Percentiles rank a stretch among this genome's conserved stretches.
phyloP scores from a whole-genome alignment of 2,797 vertebrate species.

The Luscinia megarhynchos region DNA sequence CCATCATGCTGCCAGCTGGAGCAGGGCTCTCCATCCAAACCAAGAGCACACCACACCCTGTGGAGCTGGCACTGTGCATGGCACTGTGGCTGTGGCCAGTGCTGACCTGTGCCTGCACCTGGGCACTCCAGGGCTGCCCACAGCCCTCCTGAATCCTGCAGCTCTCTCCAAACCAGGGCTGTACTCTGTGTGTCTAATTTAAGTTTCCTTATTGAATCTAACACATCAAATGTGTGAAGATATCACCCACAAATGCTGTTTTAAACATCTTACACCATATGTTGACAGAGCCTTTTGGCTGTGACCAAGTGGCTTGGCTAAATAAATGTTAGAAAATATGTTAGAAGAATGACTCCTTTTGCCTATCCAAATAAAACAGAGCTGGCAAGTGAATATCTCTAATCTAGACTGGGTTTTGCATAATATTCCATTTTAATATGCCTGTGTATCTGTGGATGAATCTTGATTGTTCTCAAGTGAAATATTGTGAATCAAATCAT shows the following conservation, averaged over 20 bases:
- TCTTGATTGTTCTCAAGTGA: constrained; percentile 45
- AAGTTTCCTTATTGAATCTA: neutral
- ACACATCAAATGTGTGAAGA: neutral
- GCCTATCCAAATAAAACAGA: neutral
- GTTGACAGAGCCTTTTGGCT: neutral
- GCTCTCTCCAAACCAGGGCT: neutral
- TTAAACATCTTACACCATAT: neutral
- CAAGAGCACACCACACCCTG: neutral
- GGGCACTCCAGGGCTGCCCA: neutral
- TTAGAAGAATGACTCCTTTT: neutral
- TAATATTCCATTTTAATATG: constrained; percentile 2
- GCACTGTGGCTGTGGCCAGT: fast-evolving
- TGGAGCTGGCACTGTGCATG: neutral
- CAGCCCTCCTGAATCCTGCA: neutral
- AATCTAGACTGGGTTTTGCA: neutral
- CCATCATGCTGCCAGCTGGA: neutral
- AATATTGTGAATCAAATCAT: constrained; percentile 47
- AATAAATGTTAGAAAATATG: neutral
- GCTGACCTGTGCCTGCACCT: neutral
- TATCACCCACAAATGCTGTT: neutral
- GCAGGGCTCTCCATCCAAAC: neutral
- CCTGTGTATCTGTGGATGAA: neutral
- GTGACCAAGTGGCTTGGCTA: neutral
- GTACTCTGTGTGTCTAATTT: neutral
- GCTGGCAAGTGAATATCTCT: neutral